phyloP scores from a whole-genome alignment of 2,113 vertebrate genomes.

The Ciconia boyciana region DNA sequence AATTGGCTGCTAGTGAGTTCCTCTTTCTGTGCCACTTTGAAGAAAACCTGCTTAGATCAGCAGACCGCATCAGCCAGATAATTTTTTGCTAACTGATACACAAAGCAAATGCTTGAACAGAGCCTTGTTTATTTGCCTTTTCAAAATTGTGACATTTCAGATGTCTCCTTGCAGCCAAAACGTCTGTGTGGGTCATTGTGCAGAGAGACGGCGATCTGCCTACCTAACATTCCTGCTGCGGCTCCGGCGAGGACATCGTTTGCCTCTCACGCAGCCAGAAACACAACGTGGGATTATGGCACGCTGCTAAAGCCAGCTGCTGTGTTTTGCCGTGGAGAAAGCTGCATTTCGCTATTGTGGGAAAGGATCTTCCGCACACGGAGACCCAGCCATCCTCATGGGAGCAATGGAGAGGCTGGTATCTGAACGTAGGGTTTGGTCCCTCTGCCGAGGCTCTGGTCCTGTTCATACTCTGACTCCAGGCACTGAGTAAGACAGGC shows the following conservation, averaged over 20 bases:
- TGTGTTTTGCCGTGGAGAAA: background rate
- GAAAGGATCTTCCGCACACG: background rate
- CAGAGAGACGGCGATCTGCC: background rate
- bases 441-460: background rate
- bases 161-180: slow-evolving; percentile 20
- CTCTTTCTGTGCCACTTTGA: slow-evolving; percentile 32
- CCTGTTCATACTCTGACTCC: background rate
- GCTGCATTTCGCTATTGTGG: background rate
- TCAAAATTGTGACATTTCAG: slow-evolving; percentile 54
- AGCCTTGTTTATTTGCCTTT: slow-evolving; percentile 47
- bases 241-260: accelerated
- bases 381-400: accelerated
- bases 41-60: slow-evolving; percentile 51
- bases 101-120: slow-evolving; percentile 10
- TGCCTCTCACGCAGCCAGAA: background rate
- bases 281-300: background rate
- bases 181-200: background rate
- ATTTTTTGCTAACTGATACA: slow-evolving; percentile 38
- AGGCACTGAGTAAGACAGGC: background rate
- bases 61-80: background rate
- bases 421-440: background rate
- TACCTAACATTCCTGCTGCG: background rate
- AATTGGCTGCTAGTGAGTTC: slow-evolving; percentile 41
- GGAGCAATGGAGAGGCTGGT: accelerated
- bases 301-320: background rate